These are phyloP conservation scores for Bubo bubo DNA, from an alignment of 2,113 vertebrate species.

Conservation along the genomic window DNA sequence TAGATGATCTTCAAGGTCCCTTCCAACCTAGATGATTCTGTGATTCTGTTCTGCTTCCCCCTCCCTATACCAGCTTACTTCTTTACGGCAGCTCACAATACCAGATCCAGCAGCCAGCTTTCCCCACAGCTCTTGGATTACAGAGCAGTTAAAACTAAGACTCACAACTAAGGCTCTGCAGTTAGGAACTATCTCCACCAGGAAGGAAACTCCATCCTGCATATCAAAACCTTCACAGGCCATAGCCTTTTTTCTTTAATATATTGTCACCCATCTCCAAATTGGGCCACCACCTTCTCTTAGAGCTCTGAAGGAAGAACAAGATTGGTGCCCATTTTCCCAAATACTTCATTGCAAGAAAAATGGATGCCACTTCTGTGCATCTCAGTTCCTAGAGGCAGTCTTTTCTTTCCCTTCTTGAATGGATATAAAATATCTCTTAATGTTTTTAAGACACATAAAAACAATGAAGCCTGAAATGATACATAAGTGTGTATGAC, in stretches of 20 bases:
- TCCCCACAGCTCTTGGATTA: not conserved
- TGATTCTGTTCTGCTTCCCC: not conserved
- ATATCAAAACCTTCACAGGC: not conserved
- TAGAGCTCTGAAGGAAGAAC: not conserved
- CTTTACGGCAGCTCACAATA: rapidly evolving
- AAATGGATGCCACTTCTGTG: not conserved
- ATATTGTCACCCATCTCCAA: not conserved
- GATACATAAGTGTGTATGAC: not conserved
- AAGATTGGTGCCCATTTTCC: rapidly evolving
- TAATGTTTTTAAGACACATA: not conserved
- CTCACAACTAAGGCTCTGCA: not conserved
- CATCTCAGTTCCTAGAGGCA: not conserved
- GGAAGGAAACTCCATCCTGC: not conserved
- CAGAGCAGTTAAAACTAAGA: not conserved
- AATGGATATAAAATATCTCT: not conserved
- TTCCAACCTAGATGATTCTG: too few relatives aligned
- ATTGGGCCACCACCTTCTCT: not conserved
- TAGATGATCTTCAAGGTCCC: too few relatives aligned
- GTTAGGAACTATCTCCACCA: rapidly evolving
- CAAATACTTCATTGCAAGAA: not conserved
- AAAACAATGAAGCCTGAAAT: constrained; percentile 58
- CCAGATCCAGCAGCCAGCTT: not conserved
- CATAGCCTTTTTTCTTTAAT: not conserved
- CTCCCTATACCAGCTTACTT: not conserved
- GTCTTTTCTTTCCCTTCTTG: not conserved